phyloP scores from a whole-genome alignment of 2,888 invertebrate genomes.

The Phalangium opilio region DNA sequence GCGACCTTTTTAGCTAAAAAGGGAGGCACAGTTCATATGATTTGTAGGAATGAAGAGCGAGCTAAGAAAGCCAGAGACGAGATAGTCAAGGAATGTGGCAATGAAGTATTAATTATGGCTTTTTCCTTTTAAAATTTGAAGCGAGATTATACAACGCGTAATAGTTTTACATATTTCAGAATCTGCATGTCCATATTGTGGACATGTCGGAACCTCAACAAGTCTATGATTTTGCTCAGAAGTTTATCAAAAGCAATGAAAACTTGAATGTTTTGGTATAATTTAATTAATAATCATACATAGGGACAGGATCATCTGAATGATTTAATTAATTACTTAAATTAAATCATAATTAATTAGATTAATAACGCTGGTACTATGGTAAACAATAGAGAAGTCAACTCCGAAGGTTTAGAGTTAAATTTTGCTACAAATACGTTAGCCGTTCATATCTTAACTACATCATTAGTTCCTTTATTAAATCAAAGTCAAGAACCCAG shows the following conservation, averaged over 20 bases:
- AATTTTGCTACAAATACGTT: slow-evolving; percentile 38
- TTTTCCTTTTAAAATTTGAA: no score
- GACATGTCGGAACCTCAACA: slow-evolving; percentile 33
- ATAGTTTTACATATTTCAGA: slow-evolving; percentile 18
- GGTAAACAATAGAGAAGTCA: slow-evolving; percentile 30
- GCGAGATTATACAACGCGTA: no score
- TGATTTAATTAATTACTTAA: no score
- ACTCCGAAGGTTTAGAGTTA: slow-evolving; percentile 32
- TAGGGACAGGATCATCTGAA: no score
- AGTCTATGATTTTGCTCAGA: slow-evolving; percentile 30
- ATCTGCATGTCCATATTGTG: slow-evolving; percentile 33
- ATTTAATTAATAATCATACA: background rate
- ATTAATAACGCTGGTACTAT: slow-evolving; percentile 38
- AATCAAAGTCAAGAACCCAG: slow-evolving; percentile 25
- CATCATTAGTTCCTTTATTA: slow-evolving; percentile 29
- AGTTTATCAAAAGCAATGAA: slow-evolving; percentile 28
- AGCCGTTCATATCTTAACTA: slow-evolving; percentile 32
- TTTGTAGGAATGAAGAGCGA: slow-evolving; percentile 32
- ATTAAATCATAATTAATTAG: slow-evolving; percentile 22
- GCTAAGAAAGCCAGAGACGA: slow-evolving; percentile 31
- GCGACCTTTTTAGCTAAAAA: slow-evolving; percentile 33
- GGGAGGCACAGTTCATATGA: slow-evolving; percentile 36
- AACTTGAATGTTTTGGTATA: slow-evolving; percentile 33
- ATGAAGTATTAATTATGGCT: slow-evolving; percentile 23
- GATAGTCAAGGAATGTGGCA: slow-evolving; percentile 29